Evolutionary conservation across 2,888 invertebrate species (phyloP), one percentile per base, ranked within the genome.

Genomic region (Herminia tarsipennalis): DNA sequence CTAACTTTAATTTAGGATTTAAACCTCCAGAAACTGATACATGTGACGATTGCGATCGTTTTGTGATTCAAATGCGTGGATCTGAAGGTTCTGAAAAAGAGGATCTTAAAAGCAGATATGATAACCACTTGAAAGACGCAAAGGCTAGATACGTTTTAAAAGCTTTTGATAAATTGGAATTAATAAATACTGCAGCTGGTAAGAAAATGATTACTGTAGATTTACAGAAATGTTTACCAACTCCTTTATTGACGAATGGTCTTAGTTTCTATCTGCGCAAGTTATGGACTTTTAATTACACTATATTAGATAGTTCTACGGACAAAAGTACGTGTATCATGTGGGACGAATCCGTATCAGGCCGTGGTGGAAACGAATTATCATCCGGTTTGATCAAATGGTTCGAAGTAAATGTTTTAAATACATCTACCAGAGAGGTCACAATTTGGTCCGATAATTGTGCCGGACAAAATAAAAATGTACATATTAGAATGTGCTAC

Each of bases 161-260:
- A 35, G 34, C 27, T 14, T 25, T 24, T 27, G 46, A 40, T 32
- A 35, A 35, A 17, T 2, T 17, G n/a, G n/a, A n/a, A n/a, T 16
- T 2, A 25, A 25, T 25, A 9, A 9, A 9, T 4, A 25, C n/a
- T 9, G 25, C 9, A 27, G 5, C 4, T 14, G 32, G 5, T 6
- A 9, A 10, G 5, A 21, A 18, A 9, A 1, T 20, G 20, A 36
- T 29, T 21, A 47, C 51, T 10, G 51, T 42, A 2, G 35, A 43
- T 12, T 17, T 39, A 28, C 49, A 49, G 13, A 49, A 49, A 49
- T 49, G 49, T 43, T 34, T 49, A 29, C 49, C 32, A 4, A 49
- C 39, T 17, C 49, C 43, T 20, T 24, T 39, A 32, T 22, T 43
- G 18, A 49, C 29, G 10, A 49, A 39, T 30, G 20, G 44, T 17